Base-by-base conservation (phyloP, 2,797 vertebrate genomes). In the Gallinago solitaria region DNA sequence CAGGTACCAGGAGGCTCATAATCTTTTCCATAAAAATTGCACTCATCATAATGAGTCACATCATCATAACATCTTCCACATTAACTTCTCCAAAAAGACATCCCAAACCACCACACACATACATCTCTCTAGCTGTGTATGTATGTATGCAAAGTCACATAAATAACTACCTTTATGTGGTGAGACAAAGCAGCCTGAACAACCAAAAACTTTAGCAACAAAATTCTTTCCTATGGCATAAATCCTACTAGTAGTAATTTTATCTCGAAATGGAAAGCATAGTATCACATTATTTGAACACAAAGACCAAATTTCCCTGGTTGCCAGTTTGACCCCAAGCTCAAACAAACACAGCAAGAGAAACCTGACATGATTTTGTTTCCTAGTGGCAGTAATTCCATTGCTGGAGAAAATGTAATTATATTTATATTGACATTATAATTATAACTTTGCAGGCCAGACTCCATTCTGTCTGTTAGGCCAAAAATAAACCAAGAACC, bases 311-410 rank as follows among this genome's bases (percentile, higher is more conserved):
- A 95, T 95, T 95, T 95, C 93, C 80, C 87, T 86, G 73, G 80
- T 65, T 95, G 89, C 87, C 59, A 69, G 59, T 94, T 91, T 90
- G 89, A 93, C 51, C 63, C 50, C 74, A 45, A 69, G 90, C 76
- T 93, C 77, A 59, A 41, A 75, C 69, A 90, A 89, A 91, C 24
- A 5, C 92, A 91, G 91, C 76, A 82, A 73, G 87, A 88, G 28
- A 93, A 95, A 90, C 63, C 70, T 37, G 48, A 95, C 95, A 93
- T 93, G 14, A 78, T 90, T 94, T 88, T 93, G 79, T 95, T 95
- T 96, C 95, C 92, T 91, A 71, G 74, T 76, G 74, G 87, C 19
- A 28, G 67, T 93, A 95, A 95, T 95, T 94, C 85, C 43, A 73
- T 13, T 73, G 73, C 93, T 86, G 39, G 50, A 87, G 76, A 86